phyloP scores from a whole-genome alignment of 2,113 vertebrate species.

The Cichladusa arquata region DNA sequence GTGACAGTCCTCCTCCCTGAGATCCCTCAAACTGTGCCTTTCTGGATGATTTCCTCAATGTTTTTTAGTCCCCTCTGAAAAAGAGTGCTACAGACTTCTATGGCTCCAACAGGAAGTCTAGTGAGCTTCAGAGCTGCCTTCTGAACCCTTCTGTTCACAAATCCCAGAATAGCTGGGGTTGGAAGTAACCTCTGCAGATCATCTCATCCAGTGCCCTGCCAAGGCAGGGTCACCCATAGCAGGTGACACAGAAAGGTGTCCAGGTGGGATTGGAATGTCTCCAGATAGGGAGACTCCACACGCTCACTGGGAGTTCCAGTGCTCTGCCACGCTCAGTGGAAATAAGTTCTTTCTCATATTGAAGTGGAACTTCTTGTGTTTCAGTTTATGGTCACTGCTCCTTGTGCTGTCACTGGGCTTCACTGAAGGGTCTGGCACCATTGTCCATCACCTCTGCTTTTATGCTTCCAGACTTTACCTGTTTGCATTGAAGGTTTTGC shows the following conservation, averaged over 20 bases:
- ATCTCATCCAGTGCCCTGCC: background rate
- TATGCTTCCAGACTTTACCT: background rate
- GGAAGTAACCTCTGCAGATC: background rate
- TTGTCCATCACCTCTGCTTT: background rate
- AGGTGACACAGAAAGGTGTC: background rate
- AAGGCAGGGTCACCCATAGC: background rate
- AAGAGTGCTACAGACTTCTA: background rate
- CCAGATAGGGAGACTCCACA: background rate
- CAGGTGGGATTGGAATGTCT: background rate
- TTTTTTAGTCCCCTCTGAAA: background rate
- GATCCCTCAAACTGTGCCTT: background rate
- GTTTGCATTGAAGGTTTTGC: background rate
- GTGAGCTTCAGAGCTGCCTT: background rate
- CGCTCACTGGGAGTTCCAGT: background rate
- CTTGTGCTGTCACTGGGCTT: background rate
- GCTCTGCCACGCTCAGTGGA: background rate
- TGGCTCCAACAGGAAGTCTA: background rate
- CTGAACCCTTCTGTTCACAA: background rate
- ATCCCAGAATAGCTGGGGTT: background rate
- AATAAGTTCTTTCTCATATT: background rate
- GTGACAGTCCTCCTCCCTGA: background rate
- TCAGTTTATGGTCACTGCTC: background rate
- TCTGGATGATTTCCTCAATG: fast-evolving
- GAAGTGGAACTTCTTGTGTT: background rate
- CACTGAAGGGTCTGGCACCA: background rate